Percentiles rank a stretch among this genome's conserved stretches.
These are phyloP conservation scores for Panthera uncia DNA, from an alignment of 2,113 vertebrate species.

Conservation along the genomic window DNA sequence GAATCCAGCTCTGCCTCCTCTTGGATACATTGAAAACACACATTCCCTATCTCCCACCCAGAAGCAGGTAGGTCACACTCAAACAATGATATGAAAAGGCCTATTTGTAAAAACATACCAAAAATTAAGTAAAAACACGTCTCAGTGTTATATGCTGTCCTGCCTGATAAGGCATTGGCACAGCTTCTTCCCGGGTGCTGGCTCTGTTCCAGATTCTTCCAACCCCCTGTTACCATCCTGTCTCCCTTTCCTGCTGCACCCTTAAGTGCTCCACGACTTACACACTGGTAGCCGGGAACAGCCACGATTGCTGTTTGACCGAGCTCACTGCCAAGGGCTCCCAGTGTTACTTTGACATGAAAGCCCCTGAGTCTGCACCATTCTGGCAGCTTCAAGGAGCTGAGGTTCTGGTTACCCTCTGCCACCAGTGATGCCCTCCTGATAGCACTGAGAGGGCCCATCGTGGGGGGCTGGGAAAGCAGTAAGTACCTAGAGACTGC, in stretches of 20 bases:
- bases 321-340: not conserved
- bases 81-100: conserved; percentile 28
- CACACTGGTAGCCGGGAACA: not conserved
- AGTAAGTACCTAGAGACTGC: not conserved
- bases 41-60: conserved; percentile 68
- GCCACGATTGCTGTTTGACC: not conserved
- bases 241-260: not conserved
- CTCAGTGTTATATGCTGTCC: not conserved
- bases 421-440: not conserved
- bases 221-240: not conserved
- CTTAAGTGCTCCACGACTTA: not conserved
- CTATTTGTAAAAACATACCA: conserved; percentile 43
- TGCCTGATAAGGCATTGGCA: not conserved
- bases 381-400: not conserved
- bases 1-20: conserved; percentile 68
- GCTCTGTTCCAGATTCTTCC: not conserved
- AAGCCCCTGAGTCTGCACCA: not conserved
- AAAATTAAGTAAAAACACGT: not conserved
- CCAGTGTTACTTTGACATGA: not conserved
- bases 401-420: not conserved
- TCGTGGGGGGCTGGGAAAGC: not conserved
- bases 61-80: conserved; percentile 63
- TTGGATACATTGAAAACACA: conserved; percentile 64
- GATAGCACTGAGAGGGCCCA: not conserved
- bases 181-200: not conserved